Base-by-base conservation (phyloP, 30 jellyfish, hydroid and myxozoan species). In the Turritopsis rubra region DNA sequence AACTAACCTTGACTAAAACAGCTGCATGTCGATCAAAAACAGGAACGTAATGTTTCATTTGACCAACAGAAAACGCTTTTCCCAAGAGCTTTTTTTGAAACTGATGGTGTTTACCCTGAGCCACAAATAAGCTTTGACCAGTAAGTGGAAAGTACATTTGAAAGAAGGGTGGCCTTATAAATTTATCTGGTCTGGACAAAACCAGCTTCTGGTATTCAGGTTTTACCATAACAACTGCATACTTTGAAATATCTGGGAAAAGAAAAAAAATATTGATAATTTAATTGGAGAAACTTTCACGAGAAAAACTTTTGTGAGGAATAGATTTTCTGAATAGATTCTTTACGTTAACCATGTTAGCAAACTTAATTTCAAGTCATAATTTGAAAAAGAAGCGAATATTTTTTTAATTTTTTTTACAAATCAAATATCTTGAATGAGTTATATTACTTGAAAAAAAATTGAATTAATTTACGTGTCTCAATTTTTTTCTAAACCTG, bases 1-100 rank as follows among this genome's bases (percentile, higher is more conserved):
- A 66, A 66, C 76, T 66, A 8, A 74, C 82, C 82, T 74, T 74
- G 65, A 74, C 65, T n/a, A 74, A 74, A 74, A 24, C 65, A 24
- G 28, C 65, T 22, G 65, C 65, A 29, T 74, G 82, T n/a, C 21
- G 53, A 17, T 74, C 65, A 74, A 74, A 74, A 24, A 30, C 21
- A n/a, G 82, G 82, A 24, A 74, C 21, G 41, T 74, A 74, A 24
- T 74, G 24, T 29, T 74, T 26, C 54, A 74, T 26, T 23, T 74
- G 65, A n/a, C 27, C 54, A 28, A 29, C 3, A 74, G 82, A 21
- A 74, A 74, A 74, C 24, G 82, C 82, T 74, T 74, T 74, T 16
- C 65, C 82, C 28, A 74, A 52, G 9, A 74, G 65, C 41, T 52
- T 74, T 30, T 74, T 74, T 21, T 74, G 82, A 29, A 74, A 74